These are phyloP conservation scores for Villa cingulata DNA, from an alignment of 2,888 invertebrate species.

Conservation along the genomic window DNA sequence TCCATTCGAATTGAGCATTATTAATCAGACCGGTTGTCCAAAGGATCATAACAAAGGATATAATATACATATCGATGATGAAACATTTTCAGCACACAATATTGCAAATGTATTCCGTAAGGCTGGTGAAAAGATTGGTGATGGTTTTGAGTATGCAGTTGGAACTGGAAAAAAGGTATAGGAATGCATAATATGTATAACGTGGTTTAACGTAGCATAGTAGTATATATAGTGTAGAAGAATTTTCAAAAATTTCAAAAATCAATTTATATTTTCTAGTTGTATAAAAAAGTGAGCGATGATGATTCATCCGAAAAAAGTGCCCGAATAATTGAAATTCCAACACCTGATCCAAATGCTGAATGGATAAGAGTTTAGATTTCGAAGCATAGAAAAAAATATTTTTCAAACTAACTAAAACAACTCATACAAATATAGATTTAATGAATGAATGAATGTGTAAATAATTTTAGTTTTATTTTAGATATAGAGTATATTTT, in stretches of 20 bases:
- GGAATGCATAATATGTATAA: neutral
- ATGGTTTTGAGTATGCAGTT: constrained; percentile 56
- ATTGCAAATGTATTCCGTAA: constrained; percentile 57
- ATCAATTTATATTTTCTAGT: too few relatives aligned
- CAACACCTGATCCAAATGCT: constrained; percentile 7
- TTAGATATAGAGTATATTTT: too few relatives aligned
- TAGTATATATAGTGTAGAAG: too few relatives aligned
- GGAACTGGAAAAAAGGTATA: constrained; percentile 50
- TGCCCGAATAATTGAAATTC: neutral
- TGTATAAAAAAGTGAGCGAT: constrained; percentile 7
- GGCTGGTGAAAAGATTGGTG: constrained; percentile 57
- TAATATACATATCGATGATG: constrained; percentile 59
- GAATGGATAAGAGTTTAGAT: constrained; percentile 15
- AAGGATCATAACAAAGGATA: constrained; percentile 42
- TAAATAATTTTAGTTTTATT: too few relatives aligned
- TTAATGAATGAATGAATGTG: too few relatives aligned
- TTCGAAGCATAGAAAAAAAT: too few relatives aligned
- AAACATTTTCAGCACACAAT: constrained; percentile 60
- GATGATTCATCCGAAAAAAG: neutral
- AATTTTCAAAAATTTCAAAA: too few relatives aligned
- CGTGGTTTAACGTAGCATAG: too few relatives aligned
- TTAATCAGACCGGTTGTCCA: constrained; percentile 58
- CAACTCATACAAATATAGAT: too few relatives aligned
- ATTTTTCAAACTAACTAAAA: too few relatives aligned
- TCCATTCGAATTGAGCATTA: constrained; percentile 60